Evolutionary conservation across 2,113 vertebrate genomes (phyloP), one percentile per base, ranked within the genome.

Genomic region (Menidia beryllina): DNA sequence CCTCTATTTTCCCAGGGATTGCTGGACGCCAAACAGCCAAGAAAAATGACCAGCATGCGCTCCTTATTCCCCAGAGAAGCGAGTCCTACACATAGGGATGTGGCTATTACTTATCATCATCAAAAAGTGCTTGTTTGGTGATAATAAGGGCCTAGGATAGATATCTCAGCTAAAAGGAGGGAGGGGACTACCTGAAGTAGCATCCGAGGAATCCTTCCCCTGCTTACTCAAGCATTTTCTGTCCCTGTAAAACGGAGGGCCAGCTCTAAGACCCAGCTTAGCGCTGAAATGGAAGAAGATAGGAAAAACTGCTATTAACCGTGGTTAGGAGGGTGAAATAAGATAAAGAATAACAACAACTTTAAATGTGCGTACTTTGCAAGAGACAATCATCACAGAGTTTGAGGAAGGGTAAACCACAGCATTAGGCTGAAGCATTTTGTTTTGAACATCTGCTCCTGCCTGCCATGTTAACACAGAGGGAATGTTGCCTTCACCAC

Each of bases 51-150:
- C 82, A 69, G 79, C 57, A 57, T 73, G 82, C 77, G 78, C 79
- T 56, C 67, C 70, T 77, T 71, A 79, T 65, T 93, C 91, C 91
- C 89, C 60, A 12, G 82, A 91, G 91, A 83, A 75, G 82, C 69
- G 60, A 85, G 81, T 89, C 82, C 82, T 89, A 71, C 88, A 87
- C 82, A 79, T 80, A 71, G 80, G 86, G 89, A 92, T 86, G 88
- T 83, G 75, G 81, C 88, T 90, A 92, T 92, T 91, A 92, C 90
- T 93, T 90, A 91, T 93, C 89, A 88, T 90, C 89, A 89, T 91
- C 88, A 92, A 91, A 93, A 93, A 93, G 86, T 88, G 90, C 86
- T 92, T 91, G 91, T 90, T 92, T 88, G 82, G 84, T 92, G 86
- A 93, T 89, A 91, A 91, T 91, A 91, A 92, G 81, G 83, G 83